Base-by-base conservation (phyloP, 2,888 invertebrate species). In the Cephalotes varians region DNA sequence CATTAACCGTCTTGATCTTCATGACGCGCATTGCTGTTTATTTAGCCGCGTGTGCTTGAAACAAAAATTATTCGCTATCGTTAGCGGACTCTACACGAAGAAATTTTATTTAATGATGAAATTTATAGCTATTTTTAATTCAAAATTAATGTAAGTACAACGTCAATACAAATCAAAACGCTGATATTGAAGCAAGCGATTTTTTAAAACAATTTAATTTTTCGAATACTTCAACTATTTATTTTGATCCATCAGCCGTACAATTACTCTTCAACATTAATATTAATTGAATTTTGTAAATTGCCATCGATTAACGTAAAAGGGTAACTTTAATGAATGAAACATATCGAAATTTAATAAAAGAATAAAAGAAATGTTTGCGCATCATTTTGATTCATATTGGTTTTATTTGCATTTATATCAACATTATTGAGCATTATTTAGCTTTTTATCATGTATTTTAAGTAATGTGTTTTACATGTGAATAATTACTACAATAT, bases 41-140 rank as follows among this genome's bases (percentile, higher is more conserved):
- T 73, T 73, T 79, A 71, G 58, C 74, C 74, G 79, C n/a, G 40
- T n/a, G 28, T 15, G 28, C 7, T n/a, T 5, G 10, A 73, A 73
- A 15, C 15, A 15, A 21, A 73, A 60, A 60, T 60, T 72, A 58
- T 31, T 9, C 21, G 21, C 34, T 10, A 34, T 69, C 54, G 34
- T 37, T 54, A 71, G 9, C 21, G 25, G 10, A 3, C 21, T 37
- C 5, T 25, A 10, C 10, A 12, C 9, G 2, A 12, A 71, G 71
- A 6, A 71, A 54, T 49, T 51, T 69, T 15, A 34, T 31, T 51
- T 69, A 69, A 69, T 28, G 25, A 47, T n/a, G 40, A 47, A 67
- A 67, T 67, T 64, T 40, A 40, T 15, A 15, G 40, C 7, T 62
- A 12, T 7, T 64, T 67, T 67, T 67, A 12, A 49, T 31, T 47